These are phyloP conservation scores for Mamestra configurata DNA, from an alignment of 1,140 invertebrate genomes.

Conservation along the genomic window DNA sequence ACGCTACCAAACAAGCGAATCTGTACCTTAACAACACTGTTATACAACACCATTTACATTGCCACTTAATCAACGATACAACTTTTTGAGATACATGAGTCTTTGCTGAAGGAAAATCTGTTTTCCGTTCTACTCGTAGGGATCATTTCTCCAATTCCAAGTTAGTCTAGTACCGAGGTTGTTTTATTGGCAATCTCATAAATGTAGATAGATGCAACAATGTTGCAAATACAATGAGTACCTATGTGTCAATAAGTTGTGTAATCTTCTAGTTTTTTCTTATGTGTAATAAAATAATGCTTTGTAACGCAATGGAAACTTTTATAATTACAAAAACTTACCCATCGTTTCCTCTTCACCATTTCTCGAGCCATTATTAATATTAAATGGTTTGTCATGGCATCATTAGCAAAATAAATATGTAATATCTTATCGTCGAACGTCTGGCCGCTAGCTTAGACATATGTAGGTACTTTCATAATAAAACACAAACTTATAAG, in stretches of 20 bases:
- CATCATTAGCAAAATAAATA: too few relatives aligned
- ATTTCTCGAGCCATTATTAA: too few relatives aligned
- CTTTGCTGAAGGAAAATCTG: background rate
- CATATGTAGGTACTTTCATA: too few relatives aligned
- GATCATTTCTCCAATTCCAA: slow-evolving; percentile 1
- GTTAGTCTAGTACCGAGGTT: slow-evolving; percentile 2
- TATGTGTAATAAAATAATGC: background rate
- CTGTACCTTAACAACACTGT: background rate
- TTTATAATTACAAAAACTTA: too few relatives aligned
- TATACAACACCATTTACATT: slow-evolving; percentile 18
- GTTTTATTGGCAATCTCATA: slow-evolving; percentile 32
- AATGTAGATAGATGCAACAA: slow-evolving; percentile 40
- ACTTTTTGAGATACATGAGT: background rate
- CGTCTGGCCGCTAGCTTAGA: too few relatives aligned
- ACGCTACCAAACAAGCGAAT: background rate
- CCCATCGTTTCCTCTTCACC: too few relatives aligned
- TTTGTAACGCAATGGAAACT: background rate
- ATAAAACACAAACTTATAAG: too few relatives aligned
- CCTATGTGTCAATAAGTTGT: slow-evolving; percentile 7
- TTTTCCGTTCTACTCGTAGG: background rate
- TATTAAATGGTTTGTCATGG: too few relatives aligned
- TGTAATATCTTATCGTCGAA: too few relatives aligned
- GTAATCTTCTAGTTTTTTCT: slow-evolving; percentile 28
- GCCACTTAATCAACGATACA: background rate
- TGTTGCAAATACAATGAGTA: slow-evolving; percentile 35